Evolutionary conservation across 2,888 invertebrate genomes (phyloP), one percentile per base, ranked within the genome.

Genomic region (Amphipyra berbera): DNA sequence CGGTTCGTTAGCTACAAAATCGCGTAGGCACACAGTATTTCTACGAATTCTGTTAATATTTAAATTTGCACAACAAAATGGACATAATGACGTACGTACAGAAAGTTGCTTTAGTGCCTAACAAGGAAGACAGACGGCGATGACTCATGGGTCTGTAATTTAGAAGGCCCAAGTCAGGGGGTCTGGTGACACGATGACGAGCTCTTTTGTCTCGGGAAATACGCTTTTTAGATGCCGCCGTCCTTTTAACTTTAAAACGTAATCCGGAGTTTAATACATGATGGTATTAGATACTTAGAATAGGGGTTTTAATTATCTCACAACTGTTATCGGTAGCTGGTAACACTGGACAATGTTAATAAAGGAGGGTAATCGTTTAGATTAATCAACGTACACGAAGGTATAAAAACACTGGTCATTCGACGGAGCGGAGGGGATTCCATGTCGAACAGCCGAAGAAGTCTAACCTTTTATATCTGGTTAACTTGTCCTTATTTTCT

Each of bases 71-170:
- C 55, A 73, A 67, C 62, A 62, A 68, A 73, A 76, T 68, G 67
- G 66, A 33, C 77, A 64, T 64, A 71, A 76, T 79, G 77, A 73
- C 74, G 74, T 61, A 63, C 47, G 15, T 58, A 55, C 70, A 58
- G 78, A 78, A 78, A 73, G 78, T 67, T 63, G 73, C 55, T 75
- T 69, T 61, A 59, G 53, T 54, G 53, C 54, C 63, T 55, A 61
- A 77, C 68, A 61, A 61, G 69, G 72, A 72, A 79, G 76, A 67
- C 53, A 65, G 73, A 52, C 73, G 54, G 42, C 61, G 58, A 47
- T 80, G 79, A 80, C 64, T 79, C 80, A 79, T 52, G 59, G 52
- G 12, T 55, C 47, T 67, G 67, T 65, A 55, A 71, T 76, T 74
- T 79, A 61, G 66, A 78, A 67, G 76, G 73, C 73, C 50, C 61